Evolutionary conservation across 2,113 vertebrate genomes (phyloP).

Genomic region (Etheostoma spectabile): DNA sequence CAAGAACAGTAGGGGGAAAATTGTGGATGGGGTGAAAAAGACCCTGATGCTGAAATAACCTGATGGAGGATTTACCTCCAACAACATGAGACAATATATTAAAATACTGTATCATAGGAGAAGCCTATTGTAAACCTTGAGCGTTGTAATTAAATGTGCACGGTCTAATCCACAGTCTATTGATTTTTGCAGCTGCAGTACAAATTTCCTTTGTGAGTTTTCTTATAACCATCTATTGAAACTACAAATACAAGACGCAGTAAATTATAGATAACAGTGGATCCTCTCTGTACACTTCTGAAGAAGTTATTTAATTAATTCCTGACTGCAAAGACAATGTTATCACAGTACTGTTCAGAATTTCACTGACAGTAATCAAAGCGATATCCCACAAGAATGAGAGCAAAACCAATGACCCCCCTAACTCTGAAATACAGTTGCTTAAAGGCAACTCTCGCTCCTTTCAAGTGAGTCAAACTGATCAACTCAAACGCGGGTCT

Average conservation of each 20-base stretch:
- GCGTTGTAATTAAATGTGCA: constrained; percentile 68
- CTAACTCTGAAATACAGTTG: constrained; percentile 29
- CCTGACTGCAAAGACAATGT: constrained; percentile 52
- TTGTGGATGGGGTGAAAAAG: constrained; percentile 3
- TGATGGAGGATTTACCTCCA: constrained; percentile 31
- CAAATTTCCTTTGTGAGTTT: constrained; percentile 65
- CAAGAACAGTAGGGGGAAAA: constrained; percentile 9
- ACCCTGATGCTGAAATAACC: constrained; percentile 5
- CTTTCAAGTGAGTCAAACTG: constrained; percentile 61
- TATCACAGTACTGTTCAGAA: constrained; percentile 16
- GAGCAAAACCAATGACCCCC: constrained; percentile 35
- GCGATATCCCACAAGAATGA: constrained; percentile 40
- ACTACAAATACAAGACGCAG: constrained; percentile 54
- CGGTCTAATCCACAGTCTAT: constrained; percentile 58
- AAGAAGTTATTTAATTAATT: constrained; percentile 56
- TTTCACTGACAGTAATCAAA: constrained; percentile 49
- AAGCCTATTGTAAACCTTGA: constrained; percentile 52
- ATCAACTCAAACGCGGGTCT: constrained; percentile 53
- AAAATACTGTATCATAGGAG: constrained; percentile 46
- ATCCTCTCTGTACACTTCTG: constrained; percentile 42
- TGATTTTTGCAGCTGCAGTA: constrained; percentile 62
- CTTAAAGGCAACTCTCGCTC: constrained; percentile 47
- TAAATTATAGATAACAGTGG: constrained; percentile 65
- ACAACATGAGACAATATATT: constrained; percentile 46
- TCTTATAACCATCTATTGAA: constrained; percentile 57